Evolutionary conservation across 35 echinoderm and acorn worm genomes (phyloP).

Genomic region (Chiridota heheva): DNA sequence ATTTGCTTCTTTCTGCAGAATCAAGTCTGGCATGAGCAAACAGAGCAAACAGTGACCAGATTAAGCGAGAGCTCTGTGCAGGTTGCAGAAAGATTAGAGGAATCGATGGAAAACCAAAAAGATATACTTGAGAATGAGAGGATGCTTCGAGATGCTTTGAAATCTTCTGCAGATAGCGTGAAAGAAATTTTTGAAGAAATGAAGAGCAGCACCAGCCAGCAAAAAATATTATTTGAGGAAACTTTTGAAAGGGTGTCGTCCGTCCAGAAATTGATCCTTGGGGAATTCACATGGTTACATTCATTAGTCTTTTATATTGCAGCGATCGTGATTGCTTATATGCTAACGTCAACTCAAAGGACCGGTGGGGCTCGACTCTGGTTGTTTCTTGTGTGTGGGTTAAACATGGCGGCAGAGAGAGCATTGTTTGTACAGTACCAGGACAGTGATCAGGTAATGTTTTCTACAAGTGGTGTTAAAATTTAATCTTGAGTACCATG

Average conservation of each 20-base stretch:
- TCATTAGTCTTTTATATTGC: slow-evolving; percentile 74
- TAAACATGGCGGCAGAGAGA: slow-evolving; percentile 69
- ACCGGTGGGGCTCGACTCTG: slow-evolving; percentile 68
- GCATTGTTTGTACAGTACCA: slow-evolving; percentile 36
- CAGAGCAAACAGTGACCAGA: slow-evolving; percentile 76
- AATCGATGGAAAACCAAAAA: slow-evolving; percentile 85
- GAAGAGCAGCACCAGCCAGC: slow-evolving; percentile 74
- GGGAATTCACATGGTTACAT: slow-evolving; percentile 92
- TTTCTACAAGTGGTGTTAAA: not conserved
- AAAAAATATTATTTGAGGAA: slow-evolving; percentile 72
- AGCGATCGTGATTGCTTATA: slow-evolving; percentile 59
- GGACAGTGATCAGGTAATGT: slow-evolving; percentile 54
- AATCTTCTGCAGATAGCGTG: slow-evolving; percentile 58
- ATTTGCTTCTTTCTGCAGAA: slow-evolving; percentile 97
- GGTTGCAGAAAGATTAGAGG: slow-evolving; percentile 80
- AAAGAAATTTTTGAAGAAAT: slow-evolving; percentile 79
- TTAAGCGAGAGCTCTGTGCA: slow-evolving; percentile 75
- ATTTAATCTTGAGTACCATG: not conserved
- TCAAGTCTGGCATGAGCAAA: slow-evolving; percentile 96
- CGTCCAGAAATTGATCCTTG: slow-evolving; percentile 80
- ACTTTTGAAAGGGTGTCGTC: slow-evolving; percentile 70
- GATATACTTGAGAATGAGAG: slow-evolving; percentile 79
- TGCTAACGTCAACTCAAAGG: slow-evolving; percentile 80
- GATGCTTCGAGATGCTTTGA: slow-evolving; percentile 54
- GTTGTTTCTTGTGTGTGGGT: slow-evolving; percentile 57